Conservation (phyloP, 2,797 vertebrate species). For the Trichosurus vulpecula region DNA sequence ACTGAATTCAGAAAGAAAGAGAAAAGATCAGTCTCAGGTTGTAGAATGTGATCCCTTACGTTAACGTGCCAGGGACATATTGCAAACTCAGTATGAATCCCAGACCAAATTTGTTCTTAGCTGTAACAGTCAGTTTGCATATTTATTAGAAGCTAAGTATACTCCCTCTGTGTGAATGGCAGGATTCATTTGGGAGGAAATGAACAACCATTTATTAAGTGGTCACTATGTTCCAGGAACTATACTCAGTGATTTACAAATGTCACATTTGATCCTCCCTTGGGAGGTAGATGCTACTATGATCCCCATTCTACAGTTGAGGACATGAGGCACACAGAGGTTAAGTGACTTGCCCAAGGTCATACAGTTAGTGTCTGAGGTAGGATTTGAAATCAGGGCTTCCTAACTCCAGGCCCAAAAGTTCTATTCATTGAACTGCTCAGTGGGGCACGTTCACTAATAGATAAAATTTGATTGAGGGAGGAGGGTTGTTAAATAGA, state of each 20-base stretch:
- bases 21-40: background rate
- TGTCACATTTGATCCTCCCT: background rate
- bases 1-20: conserved; percentile 43
- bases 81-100: background rate
- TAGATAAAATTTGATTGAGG: background rate
- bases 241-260: background rate
- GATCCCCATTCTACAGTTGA: background rate
- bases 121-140: background rate
- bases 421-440: background rate
- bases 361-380: background rate
- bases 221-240: background rate
- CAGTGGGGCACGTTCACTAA: background rate
- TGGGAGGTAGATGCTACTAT: background rate
- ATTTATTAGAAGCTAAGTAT: background rate
- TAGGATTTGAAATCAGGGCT: background rate
- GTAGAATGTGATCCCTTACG: conserved; percentile 14
- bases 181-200: background rate
- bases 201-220: background rate
- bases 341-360: background rate
- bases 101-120: conserved; percentile 14
- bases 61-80: background rate
- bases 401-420: background rate
- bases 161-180: background rate
- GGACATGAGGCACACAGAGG: background rate
- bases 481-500: background rate